These are phyloP conservation scores for Lamellibrachia columna DNA, from an alignment of 2,888 invertebrate species.

Conservation along the genomic window DNA sequence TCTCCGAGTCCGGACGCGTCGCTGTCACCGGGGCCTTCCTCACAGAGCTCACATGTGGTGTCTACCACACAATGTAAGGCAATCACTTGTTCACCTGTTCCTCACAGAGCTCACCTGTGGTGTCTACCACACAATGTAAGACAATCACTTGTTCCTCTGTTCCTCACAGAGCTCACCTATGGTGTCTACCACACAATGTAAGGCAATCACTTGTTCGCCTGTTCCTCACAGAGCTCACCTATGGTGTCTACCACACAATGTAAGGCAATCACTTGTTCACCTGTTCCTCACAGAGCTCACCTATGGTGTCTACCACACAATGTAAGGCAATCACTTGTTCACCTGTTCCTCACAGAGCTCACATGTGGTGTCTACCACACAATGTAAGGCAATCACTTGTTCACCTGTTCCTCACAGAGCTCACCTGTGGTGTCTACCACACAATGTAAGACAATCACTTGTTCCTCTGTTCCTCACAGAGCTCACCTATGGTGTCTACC, in stretches of 20 bases:
- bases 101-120: no score
- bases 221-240: no score
- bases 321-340: slow-evolving; percentile 20
- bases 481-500: no score
- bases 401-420: slow-evolving; percentile 32
- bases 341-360: no score
- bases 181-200: slow-evolving; percentile 33
- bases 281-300: slow-evolving; percentile 28
- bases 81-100: no score
- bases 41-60: slow-evolving; percentile 28
- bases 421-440: slow-evolving; percentile 30
- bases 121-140: no score
- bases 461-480: no score
- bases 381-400: no score
- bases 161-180: slow-evolving; percentile 29
- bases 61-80: slow-evolving; percentile 32
- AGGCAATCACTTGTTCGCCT: not conserved
- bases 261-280: no score
- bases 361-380: no score
- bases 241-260: no score
- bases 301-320: slow-evolving; percentile 29
- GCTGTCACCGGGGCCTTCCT: slow-evolving; percentile 29
- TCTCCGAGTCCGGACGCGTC: not conserved
- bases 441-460: slow-evolving; percentile 24
- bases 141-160: not conserved